These are phyloP conservation scores for Gasterosteus nipponicus DNA, from an alignment of 2,113 vertebrate species.

Conservation along the genomic window DNA sequence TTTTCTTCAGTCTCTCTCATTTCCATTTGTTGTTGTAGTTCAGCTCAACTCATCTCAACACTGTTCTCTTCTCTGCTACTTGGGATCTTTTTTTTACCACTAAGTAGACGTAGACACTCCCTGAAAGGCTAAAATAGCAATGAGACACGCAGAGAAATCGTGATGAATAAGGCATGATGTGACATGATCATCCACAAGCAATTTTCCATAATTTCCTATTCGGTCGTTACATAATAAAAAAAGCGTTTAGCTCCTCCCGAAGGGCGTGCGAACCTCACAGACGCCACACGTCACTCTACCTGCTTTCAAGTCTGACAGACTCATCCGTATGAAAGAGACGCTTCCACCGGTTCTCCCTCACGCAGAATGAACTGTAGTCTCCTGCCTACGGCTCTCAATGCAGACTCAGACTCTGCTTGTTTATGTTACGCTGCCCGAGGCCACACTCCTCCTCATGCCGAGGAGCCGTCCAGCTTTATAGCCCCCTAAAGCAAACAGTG, in stretches of 20 bases:
- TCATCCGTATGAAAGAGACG: background rate
- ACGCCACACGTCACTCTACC: background rate
- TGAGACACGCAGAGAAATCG: background rate
- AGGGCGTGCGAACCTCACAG: background rate
- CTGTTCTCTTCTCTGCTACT: too few relatives aligned
- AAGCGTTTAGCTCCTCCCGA: background rate
- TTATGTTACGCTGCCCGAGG: conserved; percentile 19
- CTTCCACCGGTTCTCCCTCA: background rate
- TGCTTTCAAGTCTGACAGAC: background rate
- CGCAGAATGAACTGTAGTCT: background rate
- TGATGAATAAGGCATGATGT: background rate
- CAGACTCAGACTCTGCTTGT: conserved; percentile 2
- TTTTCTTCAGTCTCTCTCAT: background rate
- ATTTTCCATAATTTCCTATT: background rate
- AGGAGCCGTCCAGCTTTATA: conserved; percentile 38
- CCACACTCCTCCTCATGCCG: conserved; percentile 9
- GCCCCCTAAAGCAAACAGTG: conserved; percentile 15
- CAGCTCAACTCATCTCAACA: too few relatives aligned
- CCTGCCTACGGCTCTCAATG: background rate
- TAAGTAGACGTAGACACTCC: too few relatives aligned
- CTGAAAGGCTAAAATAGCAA: background rate
- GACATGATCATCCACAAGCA: background rate
- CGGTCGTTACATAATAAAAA: background rate
- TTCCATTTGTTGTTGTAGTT: background rate
- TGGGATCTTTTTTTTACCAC: too few relatives aligned